phyloP scores from a whole-genome alignment of 2,797 vertebrate genomes.

The Poecile montanus region DNA sequence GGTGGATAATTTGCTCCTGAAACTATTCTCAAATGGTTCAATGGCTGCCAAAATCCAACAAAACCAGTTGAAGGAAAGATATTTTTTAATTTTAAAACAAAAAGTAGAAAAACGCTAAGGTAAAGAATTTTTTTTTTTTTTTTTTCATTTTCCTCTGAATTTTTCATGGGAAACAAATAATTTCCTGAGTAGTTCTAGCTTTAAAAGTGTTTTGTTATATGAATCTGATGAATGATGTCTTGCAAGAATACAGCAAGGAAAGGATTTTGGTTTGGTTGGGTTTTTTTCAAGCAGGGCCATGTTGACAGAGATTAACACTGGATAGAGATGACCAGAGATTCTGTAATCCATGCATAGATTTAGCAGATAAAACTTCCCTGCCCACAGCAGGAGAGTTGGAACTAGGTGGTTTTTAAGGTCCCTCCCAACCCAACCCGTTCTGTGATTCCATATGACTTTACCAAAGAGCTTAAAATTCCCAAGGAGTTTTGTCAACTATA shows the following conservation, averaged over 20 bases:
- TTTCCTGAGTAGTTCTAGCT: neutral
- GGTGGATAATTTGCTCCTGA: neutral
- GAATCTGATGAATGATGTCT: too few relatives aligned
- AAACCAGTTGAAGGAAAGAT: too few relatives aligned
- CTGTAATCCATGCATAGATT: neutral
- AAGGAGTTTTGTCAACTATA: neutral
- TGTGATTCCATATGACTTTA: neutral
- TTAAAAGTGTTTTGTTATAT: neutral
- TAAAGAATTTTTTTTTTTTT: neutral
- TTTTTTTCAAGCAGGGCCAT: neutral
- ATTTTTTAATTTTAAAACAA: slow-evolving; percentile 1
- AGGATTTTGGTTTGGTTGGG: neutral
- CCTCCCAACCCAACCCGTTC: neutral
- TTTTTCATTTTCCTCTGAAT: neutral
- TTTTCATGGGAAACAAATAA: neutral
- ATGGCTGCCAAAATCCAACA: neutral
- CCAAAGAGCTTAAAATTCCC: neutral
- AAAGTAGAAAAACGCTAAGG: neutral
- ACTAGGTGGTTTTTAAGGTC: neutral
- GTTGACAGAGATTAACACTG: neutral
- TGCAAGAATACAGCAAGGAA: neutral
- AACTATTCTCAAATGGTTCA: neutral
- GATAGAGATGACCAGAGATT: neutral
- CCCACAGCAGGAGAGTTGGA: neutral
- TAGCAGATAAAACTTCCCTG: neutral